Conservation (phyloP, 2,888 invertebrate species). For the Calliphora vomitoria region DNA sequence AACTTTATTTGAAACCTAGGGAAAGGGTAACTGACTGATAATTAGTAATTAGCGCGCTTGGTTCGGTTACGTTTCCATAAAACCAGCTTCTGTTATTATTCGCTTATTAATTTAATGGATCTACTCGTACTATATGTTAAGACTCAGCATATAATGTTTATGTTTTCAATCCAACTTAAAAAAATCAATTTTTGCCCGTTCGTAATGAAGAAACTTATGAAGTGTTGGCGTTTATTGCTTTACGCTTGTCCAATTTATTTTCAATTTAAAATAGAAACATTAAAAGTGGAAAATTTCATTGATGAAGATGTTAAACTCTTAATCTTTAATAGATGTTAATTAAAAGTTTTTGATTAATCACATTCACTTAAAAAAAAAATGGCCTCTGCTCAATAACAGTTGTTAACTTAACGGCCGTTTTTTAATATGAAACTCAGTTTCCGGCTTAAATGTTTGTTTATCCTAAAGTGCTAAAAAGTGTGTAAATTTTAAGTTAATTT, state of each 20-base stretch:
- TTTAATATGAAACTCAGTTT: not conserved
- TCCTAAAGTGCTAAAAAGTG: not conserved
- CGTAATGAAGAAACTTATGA: not conserved
- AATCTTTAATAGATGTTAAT: not conserved
- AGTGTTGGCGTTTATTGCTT: not conserved
- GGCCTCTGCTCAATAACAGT: not conserved
- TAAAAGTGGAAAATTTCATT: conserved; percentile 2
- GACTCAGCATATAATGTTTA: too few relatives aligned
- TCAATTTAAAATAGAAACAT: not conserved
- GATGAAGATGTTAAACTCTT: not conserved
- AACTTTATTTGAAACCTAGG: too few relatives aligned
- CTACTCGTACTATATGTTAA: too few relatives aligned
- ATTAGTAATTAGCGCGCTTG: too few relatives aligned
- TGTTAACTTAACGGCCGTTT: not conserved
- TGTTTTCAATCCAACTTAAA: too few relatives aligned
- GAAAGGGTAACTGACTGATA: too few relatives aligned
- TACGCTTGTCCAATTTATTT: not conserved
- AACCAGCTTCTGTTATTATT: too few relatives aligned
- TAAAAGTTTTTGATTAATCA: not conserved
- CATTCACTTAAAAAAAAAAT: not conserved
- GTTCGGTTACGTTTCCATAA: too few relatives aligned
- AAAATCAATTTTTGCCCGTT: too few relatives aligned
- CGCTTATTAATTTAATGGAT: too few relatives aligned
- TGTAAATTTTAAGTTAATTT: not conserved
- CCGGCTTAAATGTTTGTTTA: not conserved